Evolutionary conservation across 2,888 invertebrate genomes (phyloP).

Genomic region (Drosophila picticornis): DNA sequence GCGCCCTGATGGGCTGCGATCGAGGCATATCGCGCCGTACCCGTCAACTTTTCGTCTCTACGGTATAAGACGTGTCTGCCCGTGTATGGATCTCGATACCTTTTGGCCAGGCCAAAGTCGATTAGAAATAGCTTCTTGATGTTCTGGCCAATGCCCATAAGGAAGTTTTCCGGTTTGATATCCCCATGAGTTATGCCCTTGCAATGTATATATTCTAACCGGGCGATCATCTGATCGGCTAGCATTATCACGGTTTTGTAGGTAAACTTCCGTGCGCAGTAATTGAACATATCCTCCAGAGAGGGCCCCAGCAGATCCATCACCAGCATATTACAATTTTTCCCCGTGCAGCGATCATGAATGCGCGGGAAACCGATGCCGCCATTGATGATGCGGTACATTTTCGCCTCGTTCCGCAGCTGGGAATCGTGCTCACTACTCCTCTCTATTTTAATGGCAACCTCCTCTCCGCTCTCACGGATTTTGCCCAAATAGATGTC

Average conservation of each 20-base stretch:
- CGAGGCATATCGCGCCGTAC: background rate
- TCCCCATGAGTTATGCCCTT: background rate
- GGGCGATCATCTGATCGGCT: background rate
- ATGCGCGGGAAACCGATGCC: background rate
- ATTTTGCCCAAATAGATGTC: background rate
- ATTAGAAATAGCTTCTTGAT: background rate
- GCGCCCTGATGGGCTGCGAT: background rate
- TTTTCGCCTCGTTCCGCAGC: background rate
- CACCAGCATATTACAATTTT: background rate
- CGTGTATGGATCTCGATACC: background rate
- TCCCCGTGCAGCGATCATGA: background rate
- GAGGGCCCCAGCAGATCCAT: background rate
- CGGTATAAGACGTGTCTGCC: accelerated
- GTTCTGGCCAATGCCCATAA: background rate
- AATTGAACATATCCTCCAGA: constrained; percentile 2
- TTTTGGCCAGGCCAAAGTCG: background rate
- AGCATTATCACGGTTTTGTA: background rate
- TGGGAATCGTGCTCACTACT: accelerated
- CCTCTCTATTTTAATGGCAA: background rate
- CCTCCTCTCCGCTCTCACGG: background rate
- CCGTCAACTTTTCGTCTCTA: accelerated
- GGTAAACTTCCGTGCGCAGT: background rate
- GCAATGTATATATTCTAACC: background rate
- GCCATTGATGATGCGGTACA: background rate
- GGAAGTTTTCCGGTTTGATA: background rate